Percentiles rank a stretch among this genome's conserved stretches.
phyloP scores from a whole-genome alignment of 2,797 vertebrate genomes.

The Pangasius larnaudii region DNA sequence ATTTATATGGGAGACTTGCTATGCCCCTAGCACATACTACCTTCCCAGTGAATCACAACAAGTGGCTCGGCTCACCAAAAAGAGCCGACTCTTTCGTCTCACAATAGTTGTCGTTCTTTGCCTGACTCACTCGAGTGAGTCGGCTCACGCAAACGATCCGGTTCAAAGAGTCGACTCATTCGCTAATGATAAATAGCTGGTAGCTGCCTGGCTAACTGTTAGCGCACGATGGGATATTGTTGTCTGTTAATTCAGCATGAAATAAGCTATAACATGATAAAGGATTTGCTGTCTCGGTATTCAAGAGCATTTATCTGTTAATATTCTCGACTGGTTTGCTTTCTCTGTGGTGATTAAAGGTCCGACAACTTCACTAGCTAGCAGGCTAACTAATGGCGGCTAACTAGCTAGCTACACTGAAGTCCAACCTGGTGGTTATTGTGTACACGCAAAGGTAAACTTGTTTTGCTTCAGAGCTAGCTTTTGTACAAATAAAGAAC shows the following conservation, averaged over 20 bases:
- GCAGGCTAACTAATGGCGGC: too few relatives aligned
- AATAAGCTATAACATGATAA: background rate
- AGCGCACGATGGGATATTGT: background rate
- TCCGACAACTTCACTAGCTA: background rate
- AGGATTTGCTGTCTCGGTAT: background rate
- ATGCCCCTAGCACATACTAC: too few relatives aligned
- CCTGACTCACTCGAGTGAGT: background rate
- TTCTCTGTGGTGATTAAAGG: background rate
- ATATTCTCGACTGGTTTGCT: background rate
- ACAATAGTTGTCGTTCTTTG: too few relatives aligned
- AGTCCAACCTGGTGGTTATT: background rate
- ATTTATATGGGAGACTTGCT: too few relatives aligned
- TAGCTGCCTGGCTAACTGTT: background rate
- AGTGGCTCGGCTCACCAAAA: too few relatives aligned
- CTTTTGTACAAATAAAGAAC: background rate
- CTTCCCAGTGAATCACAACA: too few relatives aligned
- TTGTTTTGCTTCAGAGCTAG: background rate
- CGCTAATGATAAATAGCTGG: background rate
- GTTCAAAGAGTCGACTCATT: background rate
- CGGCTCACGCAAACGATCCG: background rate
- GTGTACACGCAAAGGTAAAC: background rate
- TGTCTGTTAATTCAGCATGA: background rate
- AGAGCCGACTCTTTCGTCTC: too few relatives aligned
- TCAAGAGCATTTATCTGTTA: background rate
- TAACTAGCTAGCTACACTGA: background rate